These are phyloP conservation scores for Enteromius anoplus DNA, from an alignment of 2,797 vertebrate species.

Conservation along the genomic window DNA sequence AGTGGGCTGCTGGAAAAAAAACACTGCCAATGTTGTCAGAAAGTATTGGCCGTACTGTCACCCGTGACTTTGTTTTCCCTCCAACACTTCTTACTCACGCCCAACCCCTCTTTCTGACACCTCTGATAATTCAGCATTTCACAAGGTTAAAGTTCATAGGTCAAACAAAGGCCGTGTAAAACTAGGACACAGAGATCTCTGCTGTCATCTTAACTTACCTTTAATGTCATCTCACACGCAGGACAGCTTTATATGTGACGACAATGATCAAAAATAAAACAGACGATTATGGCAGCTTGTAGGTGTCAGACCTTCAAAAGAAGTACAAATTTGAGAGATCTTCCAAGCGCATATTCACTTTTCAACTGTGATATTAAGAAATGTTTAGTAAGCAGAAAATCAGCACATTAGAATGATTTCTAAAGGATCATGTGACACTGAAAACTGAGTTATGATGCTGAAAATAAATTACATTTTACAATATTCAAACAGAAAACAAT, in stretches of 20 bases:
- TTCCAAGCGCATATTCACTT: background rate
- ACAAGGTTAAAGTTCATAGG: conserved; percentile 29
- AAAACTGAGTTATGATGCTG: background rate
- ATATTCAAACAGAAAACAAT: background rate
- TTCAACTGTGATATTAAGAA: background rate
- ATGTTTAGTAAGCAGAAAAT: background rate
- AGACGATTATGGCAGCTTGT: background rate
- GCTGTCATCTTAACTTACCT: conserved; percentile 28
- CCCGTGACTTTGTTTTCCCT: conserved; percentile 7
- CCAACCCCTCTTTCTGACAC: conserved; percentile 5
- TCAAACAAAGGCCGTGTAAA: conserved; percentile 32
- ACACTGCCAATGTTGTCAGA: conserved; percentile 14
- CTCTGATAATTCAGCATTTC: conserved; percentile 18
- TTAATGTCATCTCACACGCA: background rate
- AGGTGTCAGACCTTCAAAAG: background rate
- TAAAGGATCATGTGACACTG: background rate
- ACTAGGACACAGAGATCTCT: conserved; percentile 3
- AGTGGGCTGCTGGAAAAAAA: conserved; percentile 10
- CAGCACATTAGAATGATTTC: background rate
- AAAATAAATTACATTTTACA: background rate
- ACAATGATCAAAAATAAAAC: background rate
- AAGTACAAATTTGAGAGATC: background rate
- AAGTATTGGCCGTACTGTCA: background rate
- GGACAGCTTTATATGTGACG: background rate
- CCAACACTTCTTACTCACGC: background rate